A percentile compares a stretch with the other conserved stretches of the same genome.
These are phyloP conservation scores for Cavia aperea DNA, from an alignment of 2,113 vertebrate species.

Conservation along the genomic window DNA sequence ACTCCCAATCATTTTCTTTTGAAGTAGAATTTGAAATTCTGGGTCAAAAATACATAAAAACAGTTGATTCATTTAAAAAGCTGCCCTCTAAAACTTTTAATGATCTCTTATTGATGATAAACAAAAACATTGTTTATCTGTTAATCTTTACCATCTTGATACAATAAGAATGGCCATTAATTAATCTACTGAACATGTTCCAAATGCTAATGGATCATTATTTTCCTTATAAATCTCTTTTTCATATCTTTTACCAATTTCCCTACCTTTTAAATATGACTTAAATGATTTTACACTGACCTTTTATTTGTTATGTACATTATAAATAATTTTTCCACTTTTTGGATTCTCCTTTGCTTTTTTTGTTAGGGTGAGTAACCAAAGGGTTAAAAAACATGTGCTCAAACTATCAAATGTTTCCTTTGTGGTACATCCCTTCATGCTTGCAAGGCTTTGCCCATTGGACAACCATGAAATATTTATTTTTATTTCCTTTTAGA, in stretches of 20 bases:
- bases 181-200: not conserved
- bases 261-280: not conserved
- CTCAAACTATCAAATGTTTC: not conserved
- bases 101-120: not conserved
- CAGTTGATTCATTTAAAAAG: slow-evolving; percentile 33
- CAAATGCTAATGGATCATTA: not conserved
- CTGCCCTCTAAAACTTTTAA: not conserved
- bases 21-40: slow-evolving; percentile 16
- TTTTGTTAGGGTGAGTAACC: not conserved
- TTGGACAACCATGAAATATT: slow-evolving; percentile 25
- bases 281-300: not conserved
- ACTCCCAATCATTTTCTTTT: slow-evolving; percentile 25
- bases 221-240: slow-evolving; percentile 11
- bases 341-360: slow-evolving; percentile 23
- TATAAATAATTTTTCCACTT: not conserved
- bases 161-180: not conserved
- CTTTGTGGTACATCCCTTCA: not conserved
- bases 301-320: not conserved
- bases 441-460: not conserved
- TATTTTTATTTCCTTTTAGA: slow-evolving; percentile 50
- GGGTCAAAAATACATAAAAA: slow-evolving; percentile 12
- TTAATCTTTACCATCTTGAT: not conserved
- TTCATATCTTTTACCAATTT: not conserved
- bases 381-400: slow-evolving; percentile 13
- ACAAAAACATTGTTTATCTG: not conserved